A percentile compares a stretch with the other conserved stretches of the same genome.
Conservation (phyloP, 2,113 vertebrate genomes). For the Ciconia boyciana region DNA sequence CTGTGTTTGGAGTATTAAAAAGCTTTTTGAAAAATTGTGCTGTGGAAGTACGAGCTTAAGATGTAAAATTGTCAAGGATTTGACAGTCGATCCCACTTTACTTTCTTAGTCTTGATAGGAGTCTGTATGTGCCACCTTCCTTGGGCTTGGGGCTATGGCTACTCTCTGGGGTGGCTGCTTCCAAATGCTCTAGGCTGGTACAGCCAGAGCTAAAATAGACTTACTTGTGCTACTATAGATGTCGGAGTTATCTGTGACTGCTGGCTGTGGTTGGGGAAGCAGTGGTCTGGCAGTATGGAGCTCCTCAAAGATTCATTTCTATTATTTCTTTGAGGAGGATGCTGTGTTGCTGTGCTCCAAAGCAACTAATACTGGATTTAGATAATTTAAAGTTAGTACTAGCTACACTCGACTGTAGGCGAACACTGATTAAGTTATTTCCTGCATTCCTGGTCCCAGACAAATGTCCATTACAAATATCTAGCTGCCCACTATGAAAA, state of each 20-base stretch:
- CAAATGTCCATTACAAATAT: background rate
- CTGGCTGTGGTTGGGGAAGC: background rate
- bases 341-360: background rate
- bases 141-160: too few relatives aligned
- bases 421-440: background rate
- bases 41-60: background rate
- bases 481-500: background rate
- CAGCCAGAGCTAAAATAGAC: background rate
- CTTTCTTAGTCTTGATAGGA: background rate
- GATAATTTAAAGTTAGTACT: background rate
- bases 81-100: background rate
- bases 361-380: background rate
- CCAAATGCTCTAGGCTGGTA: background rate
- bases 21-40: background rate
- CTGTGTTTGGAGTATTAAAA: background rate
- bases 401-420: background rate
- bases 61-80: background rate
- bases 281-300: background rate
- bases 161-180: background rate
- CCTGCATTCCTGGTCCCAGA: background rate
- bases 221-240: fast-evolving
- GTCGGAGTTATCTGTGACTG: fast-evolving
- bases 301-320: background rate
- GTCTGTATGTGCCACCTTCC: background rate
- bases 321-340: background rate